Percentiles rank a stretch among this genome's conserved stretches.
phyloP scores from a whole-genome alignment of 1,140 invertebrate genomes.

The Amyelois transitella region DNA sequence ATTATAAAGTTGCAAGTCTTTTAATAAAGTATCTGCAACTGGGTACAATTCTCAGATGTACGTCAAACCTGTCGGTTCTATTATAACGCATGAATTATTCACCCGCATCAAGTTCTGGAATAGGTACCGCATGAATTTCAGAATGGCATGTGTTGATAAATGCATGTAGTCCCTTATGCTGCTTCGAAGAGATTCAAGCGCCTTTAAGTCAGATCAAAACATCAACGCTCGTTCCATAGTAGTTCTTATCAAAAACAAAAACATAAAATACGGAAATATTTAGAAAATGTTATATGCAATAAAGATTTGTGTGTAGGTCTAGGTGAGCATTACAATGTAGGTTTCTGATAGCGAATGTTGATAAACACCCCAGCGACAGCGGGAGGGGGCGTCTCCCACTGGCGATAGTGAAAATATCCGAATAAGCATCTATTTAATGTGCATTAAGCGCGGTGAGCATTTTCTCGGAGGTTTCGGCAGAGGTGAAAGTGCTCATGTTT shows the following conservation, averaged over 20 bases:
- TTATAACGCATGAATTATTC: too few relatives aligned
- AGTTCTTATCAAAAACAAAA: not conserved
- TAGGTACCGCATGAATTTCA: too few relatives aligned
- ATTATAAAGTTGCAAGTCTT: too few relatives aligned
- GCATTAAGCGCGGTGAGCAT: constrained; percentile 13
- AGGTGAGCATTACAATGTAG: not conserved
- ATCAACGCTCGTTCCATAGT: not conserved
- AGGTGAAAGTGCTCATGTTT: constrained; percentile 65
- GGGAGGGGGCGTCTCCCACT: not conserved
- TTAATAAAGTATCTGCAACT: too few relatives aligned
- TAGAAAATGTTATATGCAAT: not conserved
- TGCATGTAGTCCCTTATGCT: too few relatives aligned
- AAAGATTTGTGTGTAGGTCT: not conserved
- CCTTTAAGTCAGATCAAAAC: too few relatives aligned
- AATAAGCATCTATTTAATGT: constrained; percentile 12
- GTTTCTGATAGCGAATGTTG: not conserved
- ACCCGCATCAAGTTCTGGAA: too few relatives aligned
- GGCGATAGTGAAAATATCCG: constrained; percentile 17
- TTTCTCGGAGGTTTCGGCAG: constrained; percentile 42
- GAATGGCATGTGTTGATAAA: too few relatives aligned
- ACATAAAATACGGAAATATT: not conserved
- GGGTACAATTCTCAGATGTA: too few relatives aligned
- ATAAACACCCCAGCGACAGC: not conserved
- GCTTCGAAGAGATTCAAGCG: too few relatives aligned
- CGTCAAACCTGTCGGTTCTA: too few relatives aligned